phyloP scores from a whole-genome alignment of 2,113 vertebrate species.

The Dromiciops gliroides region DNA sequence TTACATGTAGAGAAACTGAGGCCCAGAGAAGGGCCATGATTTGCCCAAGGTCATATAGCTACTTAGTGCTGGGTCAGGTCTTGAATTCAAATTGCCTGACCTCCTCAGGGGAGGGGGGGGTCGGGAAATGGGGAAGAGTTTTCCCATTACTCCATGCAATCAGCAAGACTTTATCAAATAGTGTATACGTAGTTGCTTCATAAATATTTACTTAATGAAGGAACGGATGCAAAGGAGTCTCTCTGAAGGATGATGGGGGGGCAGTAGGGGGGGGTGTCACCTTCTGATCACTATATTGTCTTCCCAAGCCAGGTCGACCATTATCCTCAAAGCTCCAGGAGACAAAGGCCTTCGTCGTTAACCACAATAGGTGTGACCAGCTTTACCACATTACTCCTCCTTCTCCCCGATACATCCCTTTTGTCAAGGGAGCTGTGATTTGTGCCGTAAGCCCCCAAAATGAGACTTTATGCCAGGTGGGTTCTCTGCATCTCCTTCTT shows the following conservation, averaged over 20 bases:
- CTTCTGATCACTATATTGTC: background rate
- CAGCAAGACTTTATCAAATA: background rate
- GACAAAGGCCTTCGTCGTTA: conserved; percentile 64
- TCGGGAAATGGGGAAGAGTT: background rate
- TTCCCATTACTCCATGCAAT: background rate
- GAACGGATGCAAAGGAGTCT: background rate
- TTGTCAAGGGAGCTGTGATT: conserved; percentile 59
- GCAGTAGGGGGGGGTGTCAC: too few relatives aligned
- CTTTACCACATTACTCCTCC: conserved; percentile 41
- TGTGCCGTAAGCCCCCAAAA: conserved; percentile 59
- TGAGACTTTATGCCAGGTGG: conserved; percentile 66
- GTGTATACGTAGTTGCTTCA: too few relatives aligned
- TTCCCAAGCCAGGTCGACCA: conserved; percentile 21
- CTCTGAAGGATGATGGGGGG: background rate
- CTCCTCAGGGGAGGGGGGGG: background rate
- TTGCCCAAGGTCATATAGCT: background rate
- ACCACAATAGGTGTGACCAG: conserved; percentile 53
- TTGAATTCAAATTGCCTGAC: background rate
- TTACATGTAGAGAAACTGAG: background rate
- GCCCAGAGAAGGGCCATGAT: background rate
- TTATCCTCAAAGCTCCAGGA: conserved; percentile 55
- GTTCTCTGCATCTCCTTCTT: conserved; percentile 10
- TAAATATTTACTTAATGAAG: background rate
- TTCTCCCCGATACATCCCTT: background rate
- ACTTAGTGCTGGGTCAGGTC: background rate